Evolutionary conservation across 1,140 invertebrate species (phyloP).

Genomic region (Portunus trituberculatus): DNA sequence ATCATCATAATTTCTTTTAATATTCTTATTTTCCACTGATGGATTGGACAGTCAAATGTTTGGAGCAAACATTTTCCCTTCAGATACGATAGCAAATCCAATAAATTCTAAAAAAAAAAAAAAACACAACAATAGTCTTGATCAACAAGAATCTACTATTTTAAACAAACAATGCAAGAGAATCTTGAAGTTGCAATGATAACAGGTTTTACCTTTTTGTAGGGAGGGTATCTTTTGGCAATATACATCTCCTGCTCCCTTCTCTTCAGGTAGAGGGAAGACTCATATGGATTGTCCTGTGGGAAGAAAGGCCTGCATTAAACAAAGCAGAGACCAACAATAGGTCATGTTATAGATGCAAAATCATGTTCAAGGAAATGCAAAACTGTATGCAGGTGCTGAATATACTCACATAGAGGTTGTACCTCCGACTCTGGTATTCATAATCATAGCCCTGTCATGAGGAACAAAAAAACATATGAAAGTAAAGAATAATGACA

Average conservation of each 20-base stretch:
- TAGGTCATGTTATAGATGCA: neutral
- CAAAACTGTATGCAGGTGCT: neutral
- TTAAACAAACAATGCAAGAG: no score
- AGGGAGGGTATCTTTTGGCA: slow-evolving; percentile 71
- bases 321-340: neutral
- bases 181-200: no score
- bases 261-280: neutral
- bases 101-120: neutral
- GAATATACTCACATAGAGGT: slow-evolving; percentile 65
- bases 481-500: neutral
- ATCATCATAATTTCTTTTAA: no score
- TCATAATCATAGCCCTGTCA: slow-evolving; percentile 71
- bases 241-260: slow-evolving; percentile 58
- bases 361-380: neutral
- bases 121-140: no score
- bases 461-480: slow-evolving; percentile 33
- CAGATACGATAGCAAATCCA: no score
- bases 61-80: no score
- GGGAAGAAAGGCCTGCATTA: neutral
- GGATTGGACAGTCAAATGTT: no score
- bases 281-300: slow-evolving; percentile 63
- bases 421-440: slow-evolving; percentile 55
- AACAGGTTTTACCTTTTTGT: slow-evolving; percentile 59
- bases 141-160: no score
- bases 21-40: no score